phyloP scores from a whole-genome alignment of 2,113 vertebrate species.

The Urocynchramus pylzowi region DNA sequence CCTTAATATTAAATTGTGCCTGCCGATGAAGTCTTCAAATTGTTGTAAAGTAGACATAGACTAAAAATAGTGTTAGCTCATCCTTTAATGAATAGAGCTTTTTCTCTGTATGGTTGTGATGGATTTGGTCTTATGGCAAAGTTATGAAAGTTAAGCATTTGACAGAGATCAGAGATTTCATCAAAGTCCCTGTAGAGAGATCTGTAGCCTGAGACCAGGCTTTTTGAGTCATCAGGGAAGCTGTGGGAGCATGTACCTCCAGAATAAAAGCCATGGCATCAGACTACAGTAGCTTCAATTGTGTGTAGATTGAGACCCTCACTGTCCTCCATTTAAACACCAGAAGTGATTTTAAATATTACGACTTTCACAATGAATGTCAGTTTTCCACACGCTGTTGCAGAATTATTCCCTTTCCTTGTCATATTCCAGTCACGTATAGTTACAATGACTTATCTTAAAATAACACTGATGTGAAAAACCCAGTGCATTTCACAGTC shows the following conservation, averaged over 20 bases:
- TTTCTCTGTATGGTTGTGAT: not conserved
- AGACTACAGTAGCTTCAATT: not conserved
- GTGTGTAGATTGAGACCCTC: not conserved
- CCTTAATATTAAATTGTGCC: not conserved
- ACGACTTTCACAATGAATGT: not conserved
- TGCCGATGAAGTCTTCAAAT: not conserved
- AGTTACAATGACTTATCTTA: not conserved
- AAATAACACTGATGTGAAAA: constrained; percentile 33
- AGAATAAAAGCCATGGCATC: not conserved
- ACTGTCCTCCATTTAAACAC: not conserved
- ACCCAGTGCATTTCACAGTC: not conserved
- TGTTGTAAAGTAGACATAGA: not conserved
- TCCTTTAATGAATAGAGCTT: not conserved
- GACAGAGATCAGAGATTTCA: not conserved
- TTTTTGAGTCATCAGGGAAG: not conserved
- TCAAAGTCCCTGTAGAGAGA: not conserved
- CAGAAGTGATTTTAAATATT: not conserved
- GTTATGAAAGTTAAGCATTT: not conserved
- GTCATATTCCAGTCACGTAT: not conserved
- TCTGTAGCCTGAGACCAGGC: not conserved
- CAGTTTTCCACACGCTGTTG: not conserved
- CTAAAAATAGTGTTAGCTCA: not conserved
- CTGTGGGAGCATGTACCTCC: not conserved
- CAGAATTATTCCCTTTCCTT: not conserved
- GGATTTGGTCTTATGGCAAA: not conserved